Percentiles rank a stretch among this genome's conserved stretches.
Conservation (phyloP, 2,113 vertebrate genomes). For the Tyrannus savana region DNA sequence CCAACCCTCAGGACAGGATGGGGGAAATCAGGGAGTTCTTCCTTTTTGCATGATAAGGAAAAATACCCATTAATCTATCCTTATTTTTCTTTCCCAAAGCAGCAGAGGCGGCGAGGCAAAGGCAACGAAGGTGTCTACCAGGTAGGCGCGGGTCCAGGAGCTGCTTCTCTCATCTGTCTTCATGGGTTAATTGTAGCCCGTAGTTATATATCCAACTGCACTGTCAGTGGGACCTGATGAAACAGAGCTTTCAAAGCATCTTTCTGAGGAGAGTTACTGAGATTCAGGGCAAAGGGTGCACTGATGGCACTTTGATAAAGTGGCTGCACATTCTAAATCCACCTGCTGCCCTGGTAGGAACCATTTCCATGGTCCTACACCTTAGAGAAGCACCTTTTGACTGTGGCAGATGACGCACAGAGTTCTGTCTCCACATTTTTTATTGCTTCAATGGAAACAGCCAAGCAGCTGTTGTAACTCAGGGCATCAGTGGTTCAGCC, state of each 20-base stretch:
- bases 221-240: neutral
- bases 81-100: neutral
- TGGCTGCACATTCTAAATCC: neutral
- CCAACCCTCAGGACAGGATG: neutral
- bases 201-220: accelerated
- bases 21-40: neutral
- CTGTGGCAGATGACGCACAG: accelerated
- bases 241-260: neutral
- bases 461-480: neutral
- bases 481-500: neutral
- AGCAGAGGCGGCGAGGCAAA: conserved; percentile 78
- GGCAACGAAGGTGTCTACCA: conserved; percentile 79
- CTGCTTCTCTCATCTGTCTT: neutral
- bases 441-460: neutral
- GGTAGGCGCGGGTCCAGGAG: conserved; percentile 59
- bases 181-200: neutral
- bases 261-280: neutral
- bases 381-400: neutral
- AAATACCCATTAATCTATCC: neutral
- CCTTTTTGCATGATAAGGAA: neutral
- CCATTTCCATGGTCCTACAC: neutral
- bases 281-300: neutral
- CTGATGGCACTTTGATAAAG: neutral
- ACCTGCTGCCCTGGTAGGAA: neutral
- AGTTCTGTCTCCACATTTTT: neutral